A percentile compares a stretch with the other conserved stretches of the same genome.
These are phyloP conservation scores for Lypha dubia DNA, from an alignment of 2,888 invertebrate species.

Conservation along the genomic window DNA sequence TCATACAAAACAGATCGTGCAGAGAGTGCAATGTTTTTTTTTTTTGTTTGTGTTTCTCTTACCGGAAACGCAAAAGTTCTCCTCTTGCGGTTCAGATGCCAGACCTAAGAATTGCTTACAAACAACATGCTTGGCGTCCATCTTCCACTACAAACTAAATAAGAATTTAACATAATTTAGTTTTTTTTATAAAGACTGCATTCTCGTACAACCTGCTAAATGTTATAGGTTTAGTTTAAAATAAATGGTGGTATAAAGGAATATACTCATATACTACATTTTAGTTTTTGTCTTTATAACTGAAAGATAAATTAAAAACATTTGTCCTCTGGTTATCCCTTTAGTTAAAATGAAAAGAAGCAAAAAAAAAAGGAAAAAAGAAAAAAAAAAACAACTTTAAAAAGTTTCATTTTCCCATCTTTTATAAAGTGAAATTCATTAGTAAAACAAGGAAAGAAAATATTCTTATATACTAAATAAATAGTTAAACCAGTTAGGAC, in stretches of 20 bases:
- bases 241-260: slow-evolving; percentile 38
- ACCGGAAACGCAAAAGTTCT: no score
- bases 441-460: slow-evolving; percentile 17
- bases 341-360: slow-evolving; percentile 28
- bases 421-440: slow-evolving; percentile 3
- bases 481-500: slow-evolving; percentile 18
- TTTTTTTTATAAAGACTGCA: background rate
- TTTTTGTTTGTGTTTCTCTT: no score
- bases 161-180: no score
- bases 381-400: background rate
- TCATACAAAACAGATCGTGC: slow-evolving; percentile 15
- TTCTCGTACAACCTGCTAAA: slow-evolving; percentile 12
- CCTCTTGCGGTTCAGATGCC: no score
- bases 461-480: slow-evolving; percentile 24
- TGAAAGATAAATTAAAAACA: slow-evolving; percentile 66
- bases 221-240: slow-evolving; percentile 21
- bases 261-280: background rate
- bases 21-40: slow-evolving; percentile 16
- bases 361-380: slow-evolving; percentile 12
- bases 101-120: no score
- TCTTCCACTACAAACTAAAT: background rate
- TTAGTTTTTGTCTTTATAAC: slow-evolving; percentile 48
- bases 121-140: no score
- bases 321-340: slow-evolving; percentile 58
- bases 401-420: slow-evolving; percentile 15